A percentile compares a stretch with the other conserved stretches of the same genome.
phyloP scores from a whole-genome alignment of 2,888 invertebrate species.

The Nycteola revayana region DNA sequence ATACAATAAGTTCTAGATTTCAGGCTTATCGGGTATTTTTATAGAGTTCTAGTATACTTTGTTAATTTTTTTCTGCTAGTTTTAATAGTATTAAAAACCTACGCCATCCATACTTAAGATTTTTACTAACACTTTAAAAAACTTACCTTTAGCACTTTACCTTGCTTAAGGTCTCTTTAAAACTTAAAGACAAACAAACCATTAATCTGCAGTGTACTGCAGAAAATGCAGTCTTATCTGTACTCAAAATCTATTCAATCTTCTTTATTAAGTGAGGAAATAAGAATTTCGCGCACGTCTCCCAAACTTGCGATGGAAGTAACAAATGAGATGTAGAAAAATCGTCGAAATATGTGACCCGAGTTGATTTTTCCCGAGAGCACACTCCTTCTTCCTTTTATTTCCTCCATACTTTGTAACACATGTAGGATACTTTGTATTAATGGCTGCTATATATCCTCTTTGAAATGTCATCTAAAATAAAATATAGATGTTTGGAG shows the following conservation, averaged over 20 bases:
- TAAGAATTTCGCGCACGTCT: slow-evolving; percentile 59
- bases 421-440: slow-evolving; percentile 46
- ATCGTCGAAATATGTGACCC: slow-evolving; percentile 67
- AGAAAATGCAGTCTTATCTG: too few relatives aligned
- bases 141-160: too few relatives aligned
- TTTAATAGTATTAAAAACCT: too few relatives aligned
- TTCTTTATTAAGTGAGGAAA: slow-evolving; percentile 46
- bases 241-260: slow-evolving; percentile 41
- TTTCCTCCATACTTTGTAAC: slow-evolving; percentile 38
- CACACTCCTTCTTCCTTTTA: slow-evolving; percentile 29
- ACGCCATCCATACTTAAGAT: too few relatives aligned
- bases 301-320: slow-evolving; percentile 59
- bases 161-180: too few relatives aligned
- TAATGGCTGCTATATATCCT: slow-evolving; percentile 55
- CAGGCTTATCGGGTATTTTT: too few relatives aligned
- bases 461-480: slow-evolving; percentile 30
- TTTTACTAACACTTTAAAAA: too few relatives aligned
- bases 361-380: slow-evolving; percentile 63
- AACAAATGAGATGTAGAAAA: slow-evolving; percentile 74
- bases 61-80: too few relatives aligned
- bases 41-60: too few relatives aligned
- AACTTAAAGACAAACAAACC: too few relatives aligned
- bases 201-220: too few relatives aligned
- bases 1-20: too few relatives aligned
- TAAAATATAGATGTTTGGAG: slow-evolving; percentile 18